phyloP scores from a whole-genome alignment of 2,797 vertebrate genomes.

The Rhabdomys pumilio region DNA sequence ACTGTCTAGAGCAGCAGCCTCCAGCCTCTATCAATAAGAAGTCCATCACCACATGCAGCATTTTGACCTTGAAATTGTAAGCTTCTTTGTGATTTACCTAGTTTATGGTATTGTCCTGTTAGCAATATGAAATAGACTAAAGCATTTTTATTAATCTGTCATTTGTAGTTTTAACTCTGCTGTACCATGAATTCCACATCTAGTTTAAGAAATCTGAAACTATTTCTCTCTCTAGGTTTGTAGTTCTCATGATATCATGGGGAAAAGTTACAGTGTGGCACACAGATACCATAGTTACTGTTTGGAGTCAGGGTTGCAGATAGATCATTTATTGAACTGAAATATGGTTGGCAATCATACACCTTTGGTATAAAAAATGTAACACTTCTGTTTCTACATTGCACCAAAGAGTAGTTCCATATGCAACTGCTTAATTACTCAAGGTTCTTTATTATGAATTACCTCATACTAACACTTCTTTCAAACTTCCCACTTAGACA shows the following conservation, averaged over 20 bases:
- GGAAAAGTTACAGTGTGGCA: neutral
- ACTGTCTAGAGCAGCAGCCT: neutral
- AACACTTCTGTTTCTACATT: neutral
- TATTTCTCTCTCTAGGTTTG: neutral
- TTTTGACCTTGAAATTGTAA: neutral
- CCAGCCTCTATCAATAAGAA: neutral
- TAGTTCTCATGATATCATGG: neutral
- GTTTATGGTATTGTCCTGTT: neutral
- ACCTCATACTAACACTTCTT: conserved; percentile 61
- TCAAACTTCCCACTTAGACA: conserved; percentile 75
- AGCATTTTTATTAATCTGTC: neutral
- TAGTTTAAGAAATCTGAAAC: neutral
- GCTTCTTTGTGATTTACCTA: neutral
- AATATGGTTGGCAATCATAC: neutral
- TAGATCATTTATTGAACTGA: neutral
- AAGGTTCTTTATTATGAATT: conserved; percentile 44
- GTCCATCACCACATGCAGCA: too few species aligned
- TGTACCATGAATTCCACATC: neutral
- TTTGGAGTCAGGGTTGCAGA: neutral
- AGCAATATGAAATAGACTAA: neutral
- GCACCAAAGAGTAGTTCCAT: neutral
- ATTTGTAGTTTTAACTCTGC: conserved; percentile 10
- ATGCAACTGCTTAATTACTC: conserved; percentile 26
- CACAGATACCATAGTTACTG: neutral
- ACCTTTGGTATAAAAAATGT: neutral